Base-by-base conservation (phyloP, 2,888 invertebrate species). In the Caenorhabditis uteleia region DNA sequence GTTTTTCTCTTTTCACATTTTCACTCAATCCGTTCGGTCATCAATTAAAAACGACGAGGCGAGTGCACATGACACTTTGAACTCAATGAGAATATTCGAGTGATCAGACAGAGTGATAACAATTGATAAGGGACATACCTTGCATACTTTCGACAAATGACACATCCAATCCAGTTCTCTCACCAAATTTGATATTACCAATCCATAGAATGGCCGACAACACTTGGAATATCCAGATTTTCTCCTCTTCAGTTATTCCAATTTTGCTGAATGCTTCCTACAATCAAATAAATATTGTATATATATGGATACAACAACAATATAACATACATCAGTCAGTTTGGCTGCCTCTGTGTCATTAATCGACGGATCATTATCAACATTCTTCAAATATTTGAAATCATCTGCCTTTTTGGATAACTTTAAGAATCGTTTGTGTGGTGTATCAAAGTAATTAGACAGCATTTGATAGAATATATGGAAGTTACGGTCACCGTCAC, bases 401-500 rank as follows among this genome's bases (percentile, higher is more conserved):
- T 51, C 29, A 16, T 56, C 49, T 12, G 46, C 57, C 44, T 40
- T 29, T 34, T 48, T 54, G n/a, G 56, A 51, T 21, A 62, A n/a
- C 18, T 50, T 62, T 39, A 65, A 39, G 43, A 65, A 66, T 44
- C 51, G 59, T 45, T 60, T 70, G 45, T 67, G 62, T 10, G 56
- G 65, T 38, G 27, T 40, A 34, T 68, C 70, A 26, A 76, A 69
- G 16, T 68, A 68, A 16, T 65, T 53, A 3, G 76, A 73, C 14
- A 82, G 66, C 34, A 89, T 80, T 78, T 89, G 89, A 82, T 89
- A 89, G 84, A 89, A 89, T 66, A 89, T 87, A 81, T 89, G 89
- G 81, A 89, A 89, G 78, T 87, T 88, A 61, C 89, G 84, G 77
- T 89, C 89, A 36, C 87, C 87, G n/a, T 83, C 78, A 82, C 88